These are phyloP conservation scores for Coregonus sp. DNA, from an alignment of 2,797 vertebrate species.

Conservation along the genomic window DNA sequence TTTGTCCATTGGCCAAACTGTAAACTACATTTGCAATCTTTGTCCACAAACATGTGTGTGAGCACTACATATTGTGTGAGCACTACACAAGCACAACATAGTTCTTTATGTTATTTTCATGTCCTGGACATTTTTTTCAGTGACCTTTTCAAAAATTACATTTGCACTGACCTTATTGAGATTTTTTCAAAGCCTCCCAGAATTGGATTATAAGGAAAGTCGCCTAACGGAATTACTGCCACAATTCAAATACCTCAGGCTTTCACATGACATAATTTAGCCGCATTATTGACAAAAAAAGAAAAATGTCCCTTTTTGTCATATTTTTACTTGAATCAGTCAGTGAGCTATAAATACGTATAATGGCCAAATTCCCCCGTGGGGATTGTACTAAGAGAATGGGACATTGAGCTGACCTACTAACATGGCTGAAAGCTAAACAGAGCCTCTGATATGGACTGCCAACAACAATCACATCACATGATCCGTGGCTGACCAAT, in stretches of 20 bases:
- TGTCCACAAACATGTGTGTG: neutral
- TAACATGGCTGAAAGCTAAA: slow-evolving; percentile 38
- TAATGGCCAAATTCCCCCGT: slow-evolving; percentile 43
- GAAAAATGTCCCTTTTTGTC: slow-evolving; percentile 14
- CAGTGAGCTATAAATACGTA: slow-evolving; percentile 54
- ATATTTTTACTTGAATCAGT: slow-evolving; percentile 54
- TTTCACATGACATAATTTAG: slow-evolving; percentile 45
- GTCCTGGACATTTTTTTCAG: slow-evolving; percentile 15
- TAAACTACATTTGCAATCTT: neutral
- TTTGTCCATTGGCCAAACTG: neutral
- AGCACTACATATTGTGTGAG: neutral
- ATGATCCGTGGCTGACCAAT: slow-evolving; percentile 19
- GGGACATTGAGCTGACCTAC: slow-evolving; percentile 37
- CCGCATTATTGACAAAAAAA: slow-evolving; percentile 16
- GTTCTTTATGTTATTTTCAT: slow-evolving; percentile 23
- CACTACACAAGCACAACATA: neutral
- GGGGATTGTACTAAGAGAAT: slow-evolving; percentile 32
- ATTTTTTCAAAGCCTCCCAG: slow-evolving; percentile 29
- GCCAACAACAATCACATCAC: slow-evolving; percentile 30
- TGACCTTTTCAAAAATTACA: slow-evolving; percentile 39
- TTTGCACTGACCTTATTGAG: slow-evolving; percentile 34
- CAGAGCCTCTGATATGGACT: slow-evolving; percentile 31
- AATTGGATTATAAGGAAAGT: slow-evolving; percentile 45
- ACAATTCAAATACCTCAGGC: slow-evolving; percentile 31
- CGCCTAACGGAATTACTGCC: slow-evolving; percentile 37